phyloP scores from a whole-genome alignment of 2,113 vertebrate genomes.

The Okapia johnstoni region DNA sequence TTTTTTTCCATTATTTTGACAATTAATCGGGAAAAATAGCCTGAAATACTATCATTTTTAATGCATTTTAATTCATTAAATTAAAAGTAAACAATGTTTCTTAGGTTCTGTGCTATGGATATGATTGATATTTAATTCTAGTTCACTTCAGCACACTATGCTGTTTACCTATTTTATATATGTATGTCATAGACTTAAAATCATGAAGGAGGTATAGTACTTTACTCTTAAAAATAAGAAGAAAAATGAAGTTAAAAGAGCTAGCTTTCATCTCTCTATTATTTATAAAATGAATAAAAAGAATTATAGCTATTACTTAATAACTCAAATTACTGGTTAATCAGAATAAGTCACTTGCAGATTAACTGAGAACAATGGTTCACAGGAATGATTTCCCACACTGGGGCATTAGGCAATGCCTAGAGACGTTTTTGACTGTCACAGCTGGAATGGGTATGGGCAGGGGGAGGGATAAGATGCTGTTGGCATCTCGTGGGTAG shows the following conservation, averaged over 20 bases:
- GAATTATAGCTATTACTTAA: background rate
- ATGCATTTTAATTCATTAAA: background rate
- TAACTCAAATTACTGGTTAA: background rate
- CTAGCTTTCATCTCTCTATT: background rate
- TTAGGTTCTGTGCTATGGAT: background rate
- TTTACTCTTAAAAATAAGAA: background rate
- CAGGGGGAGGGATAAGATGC: too few species aligned
- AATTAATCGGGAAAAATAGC: background rate
- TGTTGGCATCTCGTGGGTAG: background rate
- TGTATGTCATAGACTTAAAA: background rate
- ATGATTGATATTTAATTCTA: background rate
- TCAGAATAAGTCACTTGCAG: background rate
- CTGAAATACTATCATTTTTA: background rate
- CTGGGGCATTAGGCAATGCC: background rate
- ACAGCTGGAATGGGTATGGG: background rate
- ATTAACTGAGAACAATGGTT: background rate
- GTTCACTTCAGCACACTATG: background rate
- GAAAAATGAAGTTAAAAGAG: background rate
- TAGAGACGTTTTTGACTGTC: background rate
- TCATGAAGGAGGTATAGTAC: background rate
- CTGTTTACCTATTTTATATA: background rate
- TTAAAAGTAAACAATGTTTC: background rate
- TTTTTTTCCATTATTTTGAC: background rate
- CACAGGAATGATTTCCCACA: background rate
- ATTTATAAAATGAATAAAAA: background rate